These are phyloP conservation scores for Drosophila varians DNA, from an alignment of 1,140 invertebrate genomes.

Conservation along the genomic window DNA sequence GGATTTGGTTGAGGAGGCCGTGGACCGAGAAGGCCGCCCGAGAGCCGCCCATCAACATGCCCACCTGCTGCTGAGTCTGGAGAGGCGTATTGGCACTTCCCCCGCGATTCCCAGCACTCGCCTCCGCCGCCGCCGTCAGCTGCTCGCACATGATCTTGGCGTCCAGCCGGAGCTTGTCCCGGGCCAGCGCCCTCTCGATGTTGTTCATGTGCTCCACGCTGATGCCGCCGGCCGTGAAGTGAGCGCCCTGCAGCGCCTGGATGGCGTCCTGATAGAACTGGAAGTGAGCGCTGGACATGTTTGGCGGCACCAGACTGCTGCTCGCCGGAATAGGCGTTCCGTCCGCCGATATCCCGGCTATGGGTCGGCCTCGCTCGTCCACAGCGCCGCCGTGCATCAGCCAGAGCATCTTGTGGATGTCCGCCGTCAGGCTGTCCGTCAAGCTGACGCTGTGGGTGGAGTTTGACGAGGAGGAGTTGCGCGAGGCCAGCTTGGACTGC, in stretches of 20 bases:
- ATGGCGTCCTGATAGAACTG: conserved; percentile 81
- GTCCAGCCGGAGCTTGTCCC: conserved; percentile 62
- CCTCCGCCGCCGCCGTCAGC: conserved; percentile 44
- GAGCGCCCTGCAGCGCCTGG: conserved; percentile 63
- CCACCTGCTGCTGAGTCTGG: conserved; percentile 37
- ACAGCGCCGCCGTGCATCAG: conserved; percentile 71
- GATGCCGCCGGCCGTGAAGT: conserved; percentile 38
- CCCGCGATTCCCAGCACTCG: background rate
- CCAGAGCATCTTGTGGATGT: conserved; percentile 82
- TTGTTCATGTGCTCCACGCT: conserved; percentile 63
- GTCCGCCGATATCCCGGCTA: conserved; percentile 53
- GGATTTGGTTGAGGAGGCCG: conserved; percentile 69
- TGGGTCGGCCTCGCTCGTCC: conserved; percentile 69
- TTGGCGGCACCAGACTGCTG: conserved; percentile 61
- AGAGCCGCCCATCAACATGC: conserved; percentile 44
- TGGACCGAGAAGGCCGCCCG: conserved; percentile 54
- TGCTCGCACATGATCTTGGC: conserved; percentile 75
- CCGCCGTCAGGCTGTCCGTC: conserved; percentile 74
- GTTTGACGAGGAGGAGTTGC: conserved; percentile 74
- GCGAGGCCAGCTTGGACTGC: conserved; percentile 50
- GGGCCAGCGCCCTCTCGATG: conserved; percentile 55
- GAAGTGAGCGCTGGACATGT: conserved; percentile 76
- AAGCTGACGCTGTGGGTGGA: conserved; percentile 75
- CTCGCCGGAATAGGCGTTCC: conserved; percentile 58
- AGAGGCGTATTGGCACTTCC: conserved; percentile 8